These are phyloP conservation scores for Panagrolaimus sp. DNA, from an alignment of 1,140 invertebrate species.

Conservation along the genomic window DNA sequence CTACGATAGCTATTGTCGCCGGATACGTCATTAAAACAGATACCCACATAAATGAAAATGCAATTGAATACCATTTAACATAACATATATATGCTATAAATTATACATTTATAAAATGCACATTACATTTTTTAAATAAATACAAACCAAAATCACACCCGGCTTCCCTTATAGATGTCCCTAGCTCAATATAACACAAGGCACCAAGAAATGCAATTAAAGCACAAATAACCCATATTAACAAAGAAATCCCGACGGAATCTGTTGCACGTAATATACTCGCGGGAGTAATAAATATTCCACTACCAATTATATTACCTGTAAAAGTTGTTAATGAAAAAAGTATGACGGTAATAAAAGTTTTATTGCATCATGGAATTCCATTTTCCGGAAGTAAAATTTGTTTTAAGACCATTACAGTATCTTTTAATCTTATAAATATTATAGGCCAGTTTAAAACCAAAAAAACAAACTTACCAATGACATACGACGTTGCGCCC, in stretches of 20 bases:
- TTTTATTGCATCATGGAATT: too few species aligned
- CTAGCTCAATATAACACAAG: slow-evolving; percentile 55
- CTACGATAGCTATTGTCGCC: slow-evolving; percentile 53
- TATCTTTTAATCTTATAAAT: too few species aligned
- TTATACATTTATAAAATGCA: slow-evolving; percentile 67
- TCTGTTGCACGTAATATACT: slow-evolving; percentile 43
- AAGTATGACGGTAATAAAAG: too few species aligned
- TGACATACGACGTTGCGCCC: slow-evolving; percentile 43
- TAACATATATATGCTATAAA: slow-evolving; percentile 58
- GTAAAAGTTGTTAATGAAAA: too few species aligned
- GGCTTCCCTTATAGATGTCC: slow-evolving; percentile 48
- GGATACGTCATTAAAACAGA: slow-evolving; percentile 57
- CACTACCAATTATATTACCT: slow-evolving; percentile 85
- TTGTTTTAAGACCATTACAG: too few species aligned
- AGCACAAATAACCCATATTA: slow-evolving; percentile 49
- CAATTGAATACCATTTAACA: slow-evolving; percentile 55
- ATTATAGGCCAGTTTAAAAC: too few species aligned
- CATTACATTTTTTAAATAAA: too few species aligned
- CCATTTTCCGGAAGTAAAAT: too few species aligned
- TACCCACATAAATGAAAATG: slow-evolving; percentile 58
- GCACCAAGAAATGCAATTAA: slow-evolving; percentile 48
- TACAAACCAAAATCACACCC: slow-evolving; percentile 14
- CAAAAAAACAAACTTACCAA: too few species aligned
- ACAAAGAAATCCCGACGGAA: slow-evolving; percentile 50
- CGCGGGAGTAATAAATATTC: slow-evolving; percentile 87